Evolutionary conservation across 2,113 vertebrate genomes (phyloP), one percentile per base, ranked within the genome.

Genomic region (Corythaeola cristata): DNA sequence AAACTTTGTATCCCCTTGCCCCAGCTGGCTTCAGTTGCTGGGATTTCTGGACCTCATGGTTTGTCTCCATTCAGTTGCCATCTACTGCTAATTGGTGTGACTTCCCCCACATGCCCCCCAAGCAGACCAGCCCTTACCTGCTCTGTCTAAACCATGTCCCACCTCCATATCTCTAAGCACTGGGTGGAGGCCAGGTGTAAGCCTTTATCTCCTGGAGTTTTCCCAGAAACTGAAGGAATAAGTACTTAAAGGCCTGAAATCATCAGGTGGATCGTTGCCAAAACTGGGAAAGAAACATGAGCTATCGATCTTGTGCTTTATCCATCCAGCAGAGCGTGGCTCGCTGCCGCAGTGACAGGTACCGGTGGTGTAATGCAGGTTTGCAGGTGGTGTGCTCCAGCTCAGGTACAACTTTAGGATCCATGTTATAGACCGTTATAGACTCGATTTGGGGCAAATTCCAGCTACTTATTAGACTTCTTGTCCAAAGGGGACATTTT

Each of bases 171-270:
- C 47, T 80, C 41, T 45, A 49, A 16, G 56, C 56, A 21, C 50
- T 22, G 66, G 18, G 20, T 26, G 23, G 28, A 81, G 19, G 24
- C 20, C 0, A 0, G 10, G 23, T 28, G 5, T 55, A 28, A 89
- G 28, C 11, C 49, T 89, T 59, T 28, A 44, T 63, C 32, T 41
- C 60, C 28, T 14, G 37, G 33, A 67, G 19, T 74, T 86, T 86
- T 80, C 44, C 50, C 16, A 12, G 68, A 80, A 77, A 71, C 39
- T 2, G 11, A 67, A 89, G 37, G 41, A 63, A 67, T 47, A 32
- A 69, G 41, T 17, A 33, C n/a, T 33, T 74, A n/a, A 81, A 84
- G 28, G 37, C 45, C 17, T 74, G 83, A 66, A 93, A 86, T 86
- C 52, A 15, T 18, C 2, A 2, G 22, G 26, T 44, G 72, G 87